phyloP scores from a whole-genome alignment of 2,888 invertebrate genomes.

The Operophtera brumata region DNA sequence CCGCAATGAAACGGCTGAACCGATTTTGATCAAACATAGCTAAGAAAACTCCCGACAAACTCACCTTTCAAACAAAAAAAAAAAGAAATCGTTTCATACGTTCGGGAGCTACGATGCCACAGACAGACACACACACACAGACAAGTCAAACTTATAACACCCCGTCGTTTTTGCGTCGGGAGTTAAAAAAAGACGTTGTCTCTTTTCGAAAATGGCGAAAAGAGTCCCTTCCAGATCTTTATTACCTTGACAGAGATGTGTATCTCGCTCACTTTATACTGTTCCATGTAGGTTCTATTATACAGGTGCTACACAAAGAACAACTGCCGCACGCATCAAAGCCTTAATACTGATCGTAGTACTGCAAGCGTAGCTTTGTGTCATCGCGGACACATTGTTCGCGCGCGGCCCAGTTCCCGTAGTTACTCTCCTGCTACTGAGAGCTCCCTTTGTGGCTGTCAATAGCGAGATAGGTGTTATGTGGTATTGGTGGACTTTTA shows the following conservation, averaged over 20 bases:
- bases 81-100: too few species aligned
- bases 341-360: conserved; percentile 3
- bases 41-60: too few species aligned
- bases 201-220: too few species aligned
- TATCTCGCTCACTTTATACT: neutral
- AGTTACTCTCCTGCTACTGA: neutral
- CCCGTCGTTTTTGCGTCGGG: too few species aligned
- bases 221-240: neutral
- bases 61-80: too few species aligned
- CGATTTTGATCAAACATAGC: too few species aligned
- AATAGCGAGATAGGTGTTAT: neutral
- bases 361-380: conserved; percentile 4
- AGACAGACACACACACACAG: too few species aligned
- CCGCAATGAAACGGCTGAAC: too few species aligned
- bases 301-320: too few species aligned
- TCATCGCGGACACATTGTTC: conserved; percentile 1
- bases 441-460: neutral
- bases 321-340: neutral
- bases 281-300: neutral
- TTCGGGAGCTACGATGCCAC: too few species aligned
- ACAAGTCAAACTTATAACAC: too few species aligned
- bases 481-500: neutral
- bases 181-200: too few species aligned
- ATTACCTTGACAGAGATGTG: conserved; percentile 3
- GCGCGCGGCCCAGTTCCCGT: neutral